phyloP scores from a whole-genome alignment of 2,888 invertebrate genomes.

The Pollenia angustigena region DNA sequence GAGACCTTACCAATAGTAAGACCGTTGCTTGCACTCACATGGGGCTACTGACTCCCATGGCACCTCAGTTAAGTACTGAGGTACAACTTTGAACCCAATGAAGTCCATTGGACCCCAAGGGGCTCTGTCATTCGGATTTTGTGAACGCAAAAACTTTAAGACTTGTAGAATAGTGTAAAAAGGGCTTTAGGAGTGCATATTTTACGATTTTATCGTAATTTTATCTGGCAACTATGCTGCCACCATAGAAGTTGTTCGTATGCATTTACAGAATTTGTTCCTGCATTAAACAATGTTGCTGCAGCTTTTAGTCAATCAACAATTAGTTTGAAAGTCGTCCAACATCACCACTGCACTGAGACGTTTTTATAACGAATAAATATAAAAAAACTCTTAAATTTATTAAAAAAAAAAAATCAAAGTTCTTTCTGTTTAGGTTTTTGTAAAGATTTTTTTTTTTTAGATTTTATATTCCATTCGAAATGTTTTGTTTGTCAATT shows the following conservation, averaged over 20 bases:
- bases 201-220: no score
- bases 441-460: constrained; percentile 29
- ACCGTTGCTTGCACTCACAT: no score
- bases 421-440: constrained; percentile 36
- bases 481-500: constrained; percentile 70
- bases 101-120: no score
- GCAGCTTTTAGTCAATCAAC: constrained; percentile 52
- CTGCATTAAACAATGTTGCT: constrained; percentile 42
- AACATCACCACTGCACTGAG: constrained; percentile 15
- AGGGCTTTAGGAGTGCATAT: no score
- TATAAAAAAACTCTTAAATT: constrained; percentile 39
- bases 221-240: no score
- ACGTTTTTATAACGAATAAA: background rate
- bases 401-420: constrained; percentile 12
- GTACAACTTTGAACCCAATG: no score
- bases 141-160: no score
- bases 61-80: no score
- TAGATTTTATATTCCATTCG: constrained; percentile 43
- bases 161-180: no score
- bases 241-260: background rate
- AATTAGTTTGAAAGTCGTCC: constrained; percentile 60
- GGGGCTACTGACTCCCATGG: no score
- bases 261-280: constrained; percentile 27
- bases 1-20: no score
- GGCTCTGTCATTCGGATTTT: no score